A percentile compares a stretch with the other conserved stretches of the same genome.
phyloP scores from a whole-genome alignment of 23 tunicate species.

The Ciona savignyi region DNA sequence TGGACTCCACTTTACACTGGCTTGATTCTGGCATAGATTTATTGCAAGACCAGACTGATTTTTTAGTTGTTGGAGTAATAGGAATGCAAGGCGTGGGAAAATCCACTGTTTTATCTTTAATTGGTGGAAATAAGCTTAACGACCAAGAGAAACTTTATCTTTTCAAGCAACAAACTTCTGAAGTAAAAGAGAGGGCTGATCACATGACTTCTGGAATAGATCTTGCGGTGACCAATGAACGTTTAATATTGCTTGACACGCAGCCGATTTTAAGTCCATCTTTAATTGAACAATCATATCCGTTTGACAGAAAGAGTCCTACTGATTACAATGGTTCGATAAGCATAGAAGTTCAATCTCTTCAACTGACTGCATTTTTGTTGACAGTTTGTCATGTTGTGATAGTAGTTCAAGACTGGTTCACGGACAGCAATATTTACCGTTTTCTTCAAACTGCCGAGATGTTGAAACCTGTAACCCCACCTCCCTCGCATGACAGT shows the following conservation, averaged over 20 bases:
- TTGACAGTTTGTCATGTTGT: constrained; percentile 90
- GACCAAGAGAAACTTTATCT: constrained; percentile 15
- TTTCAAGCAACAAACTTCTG: constrained; percentile 63
- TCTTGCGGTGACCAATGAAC: constrained; percentile 69
- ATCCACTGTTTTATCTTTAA: constrained; percentile 70
- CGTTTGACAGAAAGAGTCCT: constrained; percentile 52
- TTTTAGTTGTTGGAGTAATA: constrained; percentile 90
- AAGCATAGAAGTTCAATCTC: constrained; percentile 77
- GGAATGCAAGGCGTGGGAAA: constrained; percentile 98
- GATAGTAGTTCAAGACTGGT: constrained; percentile 87
- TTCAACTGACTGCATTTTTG: constrained; percentile 76
- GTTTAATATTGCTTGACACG: constrained; percentile 69
- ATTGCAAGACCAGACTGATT: constrained; percentile 80
- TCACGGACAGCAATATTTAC: constrained; percentile 65
- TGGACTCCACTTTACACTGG: constrained; percentile 74
- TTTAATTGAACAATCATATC: constrained; percentile 51
- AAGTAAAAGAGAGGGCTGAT: constrained; percentile 69
- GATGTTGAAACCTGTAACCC: constrained; percentile 72
- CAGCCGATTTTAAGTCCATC: constrained; percentile 92
- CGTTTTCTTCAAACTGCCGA: constrained; percentile 82
- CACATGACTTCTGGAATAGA: constrained; percentile 94
- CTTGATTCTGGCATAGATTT: constrained; percentile 56
- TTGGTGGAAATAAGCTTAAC: constrained; percentile 56
- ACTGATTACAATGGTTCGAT: constrained; percentile 47
- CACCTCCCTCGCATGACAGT: constrained; percentile 51